These are phyloP conservation scores for Eulemur albifrons DNA, from an alignment of 2,797 vertebrate genomes.

Conservation along the genomic window DNA sequence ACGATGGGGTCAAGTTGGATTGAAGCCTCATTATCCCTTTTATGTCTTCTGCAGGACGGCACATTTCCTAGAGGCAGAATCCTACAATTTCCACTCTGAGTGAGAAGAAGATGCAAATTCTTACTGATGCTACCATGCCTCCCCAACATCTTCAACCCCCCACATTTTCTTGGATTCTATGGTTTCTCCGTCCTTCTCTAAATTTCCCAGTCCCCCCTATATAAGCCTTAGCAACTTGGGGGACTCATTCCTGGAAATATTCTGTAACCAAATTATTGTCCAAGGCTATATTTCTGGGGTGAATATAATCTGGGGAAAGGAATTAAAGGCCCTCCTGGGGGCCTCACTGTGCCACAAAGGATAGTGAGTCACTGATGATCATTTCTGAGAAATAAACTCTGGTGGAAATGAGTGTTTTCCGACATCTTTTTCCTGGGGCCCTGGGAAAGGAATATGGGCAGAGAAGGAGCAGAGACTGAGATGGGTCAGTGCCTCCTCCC, in stretches of 20 bases:
- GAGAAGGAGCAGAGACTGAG: not conserved
- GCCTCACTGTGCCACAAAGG: not conserved
- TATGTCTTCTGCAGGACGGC: conserved; percentile 52
- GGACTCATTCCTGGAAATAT: not conserved
- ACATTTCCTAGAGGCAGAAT: conserved; percentile 42
- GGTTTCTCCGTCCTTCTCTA: not conserved
- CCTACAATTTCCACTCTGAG: not conserved
- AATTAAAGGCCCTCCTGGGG: not conserved
- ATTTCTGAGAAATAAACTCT: conserved; percentile 55
- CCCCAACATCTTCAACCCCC: not conserved
- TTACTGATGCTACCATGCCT: not conserved
- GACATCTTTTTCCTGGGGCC: not conserved
- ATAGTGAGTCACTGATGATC: not conserved
- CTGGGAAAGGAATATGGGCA: not conserved
- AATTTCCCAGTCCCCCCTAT: not conserved
- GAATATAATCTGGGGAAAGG: not conserved
- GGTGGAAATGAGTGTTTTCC: not conserved
- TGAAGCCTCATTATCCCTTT: not conserved
- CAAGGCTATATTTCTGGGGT: not conserved
- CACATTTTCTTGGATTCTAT: not conserved
- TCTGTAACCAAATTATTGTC: not conserved
- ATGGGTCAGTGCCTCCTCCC: not conserved
- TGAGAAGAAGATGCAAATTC: not conserved
- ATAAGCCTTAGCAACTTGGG: not conserved
- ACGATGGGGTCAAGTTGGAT: not conserved